phyloP scores from a whole-genome alignment of 2,888 invertebrate genomes.

The Ormyrus pomaceus region DNA sequence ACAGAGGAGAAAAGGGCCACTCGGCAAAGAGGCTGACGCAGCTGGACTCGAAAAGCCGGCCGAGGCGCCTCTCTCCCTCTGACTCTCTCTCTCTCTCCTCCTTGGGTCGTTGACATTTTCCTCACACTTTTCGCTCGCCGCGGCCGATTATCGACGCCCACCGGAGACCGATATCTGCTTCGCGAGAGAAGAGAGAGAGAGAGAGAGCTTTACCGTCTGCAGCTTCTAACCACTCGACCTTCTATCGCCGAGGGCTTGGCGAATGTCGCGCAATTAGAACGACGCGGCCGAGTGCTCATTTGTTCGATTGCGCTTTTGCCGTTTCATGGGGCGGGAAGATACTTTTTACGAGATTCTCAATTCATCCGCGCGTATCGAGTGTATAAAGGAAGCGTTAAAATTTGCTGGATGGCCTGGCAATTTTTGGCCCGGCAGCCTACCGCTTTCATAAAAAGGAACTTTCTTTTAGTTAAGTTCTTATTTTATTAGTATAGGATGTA shows the following conservation, averaged over 20 bases:
- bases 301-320: conserved; percentile 1
- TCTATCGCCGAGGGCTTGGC: neutral
- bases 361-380: too few relatives aligned
- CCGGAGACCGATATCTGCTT: too few relatives aligned
- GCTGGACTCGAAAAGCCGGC: neutral
- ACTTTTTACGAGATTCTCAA: too few relatives aligned
- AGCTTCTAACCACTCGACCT: neutral
- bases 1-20: neutral
- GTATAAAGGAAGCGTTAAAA: too few relatives aligned
- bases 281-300: neutral
- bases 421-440: too few relatives aligned
- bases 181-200: too few relatives aligned
- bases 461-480: too few relatives aligned
- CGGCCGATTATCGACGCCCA: neutral
- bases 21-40: conserved; percentile 21
- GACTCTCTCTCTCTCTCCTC: conserved; percentile 20
- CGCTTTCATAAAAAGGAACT: too few relatives aligned
- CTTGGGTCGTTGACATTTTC: conserved; percentile 44
- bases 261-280: too few relatives aligned
- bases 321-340: neutral
- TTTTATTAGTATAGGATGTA: too few relatives aligned
- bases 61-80: neutral
- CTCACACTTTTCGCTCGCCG: neutral
- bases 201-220: neutral
- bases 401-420: too few relatives aligned